These are phyloP conservation scores for Echinops telfairi DNA, from an alignment of 2,113 vertebrate species.

Conservation along the genomic window DNA sequence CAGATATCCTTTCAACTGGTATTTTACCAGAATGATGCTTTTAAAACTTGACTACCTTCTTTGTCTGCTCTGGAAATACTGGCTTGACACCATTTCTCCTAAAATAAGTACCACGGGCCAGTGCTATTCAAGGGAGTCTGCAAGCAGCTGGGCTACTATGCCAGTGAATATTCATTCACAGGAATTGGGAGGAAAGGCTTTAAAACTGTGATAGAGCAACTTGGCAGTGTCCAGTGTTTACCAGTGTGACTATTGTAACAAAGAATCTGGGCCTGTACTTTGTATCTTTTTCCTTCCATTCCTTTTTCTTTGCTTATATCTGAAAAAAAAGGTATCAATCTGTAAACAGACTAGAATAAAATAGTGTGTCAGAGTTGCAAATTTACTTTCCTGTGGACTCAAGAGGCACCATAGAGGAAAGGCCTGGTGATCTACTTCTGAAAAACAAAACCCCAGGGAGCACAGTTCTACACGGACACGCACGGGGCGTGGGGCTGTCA, in stretches of 20 bases:
- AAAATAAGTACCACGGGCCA: not conserved
- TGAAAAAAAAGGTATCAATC: not conserved
- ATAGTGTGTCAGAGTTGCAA: not conserved
- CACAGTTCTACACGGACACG: not conserved
- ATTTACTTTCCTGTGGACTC: not conserved
- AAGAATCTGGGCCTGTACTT: not conserved
- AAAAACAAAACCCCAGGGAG: not conserved
- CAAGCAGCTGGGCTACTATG: not conserved
- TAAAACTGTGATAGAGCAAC: not conserved
- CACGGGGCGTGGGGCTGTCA: not conserved
- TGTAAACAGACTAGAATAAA: not conserved
- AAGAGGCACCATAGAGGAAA: not conserved
- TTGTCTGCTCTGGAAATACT: not conserved
- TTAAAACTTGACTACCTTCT: not conserved
- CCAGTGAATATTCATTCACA: not conserved
- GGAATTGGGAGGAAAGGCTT: not conserved
- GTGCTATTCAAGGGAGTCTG: not conserved
- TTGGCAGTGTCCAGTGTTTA: not conserved
- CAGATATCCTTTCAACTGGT: not conserved
- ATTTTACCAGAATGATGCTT: not conserved
- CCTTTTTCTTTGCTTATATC: not conserved
- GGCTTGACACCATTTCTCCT: constrained; percentile 19
- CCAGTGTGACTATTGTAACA: not conserved
- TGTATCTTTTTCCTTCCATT: not conserved
- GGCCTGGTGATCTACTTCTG: not conserved